phyloP scores from a whole-genome alignment of 1,140 invertebrate genomes.

The Galleria mellonella region DNA sequence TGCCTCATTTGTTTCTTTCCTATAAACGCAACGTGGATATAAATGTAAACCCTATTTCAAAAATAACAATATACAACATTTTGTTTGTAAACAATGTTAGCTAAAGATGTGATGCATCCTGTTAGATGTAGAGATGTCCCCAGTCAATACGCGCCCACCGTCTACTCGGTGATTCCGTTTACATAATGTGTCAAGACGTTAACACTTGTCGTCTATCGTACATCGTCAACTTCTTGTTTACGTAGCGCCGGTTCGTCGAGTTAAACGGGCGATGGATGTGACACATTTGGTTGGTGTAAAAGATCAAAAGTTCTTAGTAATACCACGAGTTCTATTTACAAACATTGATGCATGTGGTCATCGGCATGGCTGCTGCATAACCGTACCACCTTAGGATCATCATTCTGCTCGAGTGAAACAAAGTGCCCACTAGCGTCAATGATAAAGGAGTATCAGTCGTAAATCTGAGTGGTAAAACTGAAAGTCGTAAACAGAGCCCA shows the following conservation, averaged over 20 bases:
- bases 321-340: conserved; percentile 67
- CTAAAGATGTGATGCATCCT: conserved; percentile 28
- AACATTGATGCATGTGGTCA: conserved; percentile 73
- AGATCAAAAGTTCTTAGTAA: conserved; percentile 35
- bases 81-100: conserved; percentile 62
- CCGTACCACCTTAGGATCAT: conserved; percentile 58
- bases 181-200: conserved; percentile 3
- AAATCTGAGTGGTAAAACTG: conserved; percentile 21
- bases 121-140: conserved; percentile 33
- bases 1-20: conserved; percentile 48
- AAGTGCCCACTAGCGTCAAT: conserved; percentile 31
- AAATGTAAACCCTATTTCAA: conserved; percentile 19
- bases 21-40: conserved; percentile 17
- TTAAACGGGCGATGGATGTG: conserved; percentile 30
- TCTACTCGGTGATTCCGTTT: neutral
- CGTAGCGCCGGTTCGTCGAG: neutral
- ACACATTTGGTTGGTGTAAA: conserved; percentile 26
- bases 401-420: conserved; percentile 44
- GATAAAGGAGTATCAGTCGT: conserved; percentile 25
- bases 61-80: conserved; percentile 10
- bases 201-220: conserved; percentile 15
- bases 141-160: conserved; percentile 3
- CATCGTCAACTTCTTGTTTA: conserved; percentile 19
- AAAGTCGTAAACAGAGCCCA: conserved; percentile 16
- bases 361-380: conserved; percentile 64